Conservation (phyloP, 2,113 vertebrate species). For the Mesitornis unicolor region DNA sequence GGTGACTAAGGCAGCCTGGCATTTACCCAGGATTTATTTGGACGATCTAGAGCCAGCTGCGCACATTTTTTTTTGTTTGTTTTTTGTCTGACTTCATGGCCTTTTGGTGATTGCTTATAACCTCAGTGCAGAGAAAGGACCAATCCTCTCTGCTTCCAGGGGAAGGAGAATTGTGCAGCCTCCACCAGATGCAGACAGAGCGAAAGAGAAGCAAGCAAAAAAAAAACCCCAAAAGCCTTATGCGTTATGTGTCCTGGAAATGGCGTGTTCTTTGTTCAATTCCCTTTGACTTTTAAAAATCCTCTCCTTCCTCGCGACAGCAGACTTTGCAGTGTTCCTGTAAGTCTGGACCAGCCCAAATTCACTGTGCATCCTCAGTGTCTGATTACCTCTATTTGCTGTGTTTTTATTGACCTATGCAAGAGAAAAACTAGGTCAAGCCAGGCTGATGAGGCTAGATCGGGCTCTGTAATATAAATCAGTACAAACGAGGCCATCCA, state of each 20-base stretch:
- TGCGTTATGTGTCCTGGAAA: neutral
- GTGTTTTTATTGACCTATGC: constrained; percentile 43
- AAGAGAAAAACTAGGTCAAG: constrained; percentile 72
- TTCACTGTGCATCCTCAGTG: constrained; percentile 40
- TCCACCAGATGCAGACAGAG: neutral
- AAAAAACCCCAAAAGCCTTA: neutral
- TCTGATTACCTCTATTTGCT: constrained; percentile 42
- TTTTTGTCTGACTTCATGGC: constrained; percentile 19
- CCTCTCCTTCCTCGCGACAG: neutral
- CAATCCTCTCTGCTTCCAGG: neutral
- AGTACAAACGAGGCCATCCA: neutral
- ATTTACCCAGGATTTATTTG: constrained; percentile 54
- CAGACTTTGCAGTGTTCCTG: neutral
- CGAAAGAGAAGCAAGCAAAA: neutral
- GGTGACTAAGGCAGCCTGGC: constrained; percentile 33
- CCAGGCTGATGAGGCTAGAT: constrained; percentile 52
- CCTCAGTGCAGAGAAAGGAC: neutral
- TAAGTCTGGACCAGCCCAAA: neutral
- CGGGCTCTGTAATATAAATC: constrained; percentile 42
- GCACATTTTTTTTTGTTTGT: neutral
- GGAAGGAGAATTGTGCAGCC: neutral
- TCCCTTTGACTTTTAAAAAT: neutral
- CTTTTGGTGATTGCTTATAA: constrained; percentile 25
- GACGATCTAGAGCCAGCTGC: constrained; percentile 6
- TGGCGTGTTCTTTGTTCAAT: neutral